These are phyloP conservation scores for Acrossocheilus fasciatus DNA, from an alignment of 2,797 vertebrate genomes.

Conservation along the genomic window DNA sequence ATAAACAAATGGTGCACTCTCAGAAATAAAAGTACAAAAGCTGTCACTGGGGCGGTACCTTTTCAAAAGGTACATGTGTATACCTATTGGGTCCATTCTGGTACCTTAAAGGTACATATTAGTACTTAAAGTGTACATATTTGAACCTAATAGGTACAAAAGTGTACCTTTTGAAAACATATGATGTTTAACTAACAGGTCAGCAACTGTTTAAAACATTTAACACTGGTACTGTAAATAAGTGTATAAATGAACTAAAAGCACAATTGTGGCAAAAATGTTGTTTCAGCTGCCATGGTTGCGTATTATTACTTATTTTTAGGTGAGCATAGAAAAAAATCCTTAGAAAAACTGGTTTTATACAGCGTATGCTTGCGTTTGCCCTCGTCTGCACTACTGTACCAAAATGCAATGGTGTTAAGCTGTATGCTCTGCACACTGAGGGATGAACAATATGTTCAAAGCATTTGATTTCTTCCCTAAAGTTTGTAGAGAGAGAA, in stretches of 20 bases:
- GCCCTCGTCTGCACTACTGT: not conserved
- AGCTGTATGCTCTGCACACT: not conserved
- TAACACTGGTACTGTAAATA: not conserved
- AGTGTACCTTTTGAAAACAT: no score
- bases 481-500: slow-evolving; percentile 24
- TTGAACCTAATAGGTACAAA: no score
- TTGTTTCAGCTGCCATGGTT: not conserved
- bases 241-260: not conserved
- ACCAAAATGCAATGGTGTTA: not conserved
- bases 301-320: not conserved
- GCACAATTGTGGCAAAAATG: not conserved
- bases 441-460: slow-evolving; percentile 9
- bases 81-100: no score
- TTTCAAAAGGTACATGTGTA: no score
- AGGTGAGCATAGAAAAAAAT: not conserved
- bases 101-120: no score
- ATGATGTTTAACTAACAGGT: not conserved
- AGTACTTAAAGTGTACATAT: no score
- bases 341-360: not conserved
- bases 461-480: slow-evolving; percentile 21
- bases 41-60: no score
- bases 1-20: no score
- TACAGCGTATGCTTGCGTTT: not conserved
- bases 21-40: no score
- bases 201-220: not conserved